phyloP scores from a whole-genome alignment of 2,888 invertebrate species.

The Rotaria socialis region DNA sequence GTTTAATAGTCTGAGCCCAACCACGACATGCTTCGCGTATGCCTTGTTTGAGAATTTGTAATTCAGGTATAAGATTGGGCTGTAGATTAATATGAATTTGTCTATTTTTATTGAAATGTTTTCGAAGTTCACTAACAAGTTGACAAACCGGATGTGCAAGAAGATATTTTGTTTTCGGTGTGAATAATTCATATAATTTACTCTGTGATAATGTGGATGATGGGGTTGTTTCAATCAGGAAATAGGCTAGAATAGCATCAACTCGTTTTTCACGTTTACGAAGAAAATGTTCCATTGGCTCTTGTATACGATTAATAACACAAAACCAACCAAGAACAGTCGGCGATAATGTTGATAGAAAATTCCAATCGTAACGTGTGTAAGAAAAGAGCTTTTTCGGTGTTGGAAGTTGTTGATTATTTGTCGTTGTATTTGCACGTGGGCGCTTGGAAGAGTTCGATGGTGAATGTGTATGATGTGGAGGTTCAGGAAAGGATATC shows the following conservation, averaged over 20 bases:
- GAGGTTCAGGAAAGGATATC: constrained; percentile 19
- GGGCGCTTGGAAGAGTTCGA: too few relatives aligned
- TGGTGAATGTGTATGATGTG: neutral
- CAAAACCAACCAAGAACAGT: constrained; percentile 28
- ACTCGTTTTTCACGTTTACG: neutral
- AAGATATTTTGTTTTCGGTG: constrained; percentile 5
- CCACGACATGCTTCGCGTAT: neutral
- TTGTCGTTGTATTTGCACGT: too few relatives aligned
- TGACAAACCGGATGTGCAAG: neutral
- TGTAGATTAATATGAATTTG: neutral
- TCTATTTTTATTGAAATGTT: neutral
- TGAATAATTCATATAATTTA: constrained; percentile 15
- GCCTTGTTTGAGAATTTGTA: neutral
- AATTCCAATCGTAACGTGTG: constrained; percentile 9
- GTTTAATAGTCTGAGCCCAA: neutral
- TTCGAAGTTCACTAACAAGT: neutral
- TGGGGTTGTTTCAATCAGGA: neutral
- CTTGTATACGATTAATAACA: constrained; percentile 15
- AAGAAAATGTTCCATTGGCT: neutral
- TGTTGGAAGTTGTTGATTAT: too few relatives aligned
- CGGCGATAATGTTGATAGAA: neutral
- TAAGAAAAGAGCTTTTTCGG: neutral
- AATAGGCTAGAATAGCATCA: neutral
- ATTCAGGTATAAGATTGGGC: neutral
- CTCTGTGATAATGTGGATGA: neutral